Percentiles rank a stretch among this genome's conserved stretches.
Evolutionary conservation across 2,797 vertebrate genomes (phyloP).

Genomic region (Neostethus bicornis): DNA sequence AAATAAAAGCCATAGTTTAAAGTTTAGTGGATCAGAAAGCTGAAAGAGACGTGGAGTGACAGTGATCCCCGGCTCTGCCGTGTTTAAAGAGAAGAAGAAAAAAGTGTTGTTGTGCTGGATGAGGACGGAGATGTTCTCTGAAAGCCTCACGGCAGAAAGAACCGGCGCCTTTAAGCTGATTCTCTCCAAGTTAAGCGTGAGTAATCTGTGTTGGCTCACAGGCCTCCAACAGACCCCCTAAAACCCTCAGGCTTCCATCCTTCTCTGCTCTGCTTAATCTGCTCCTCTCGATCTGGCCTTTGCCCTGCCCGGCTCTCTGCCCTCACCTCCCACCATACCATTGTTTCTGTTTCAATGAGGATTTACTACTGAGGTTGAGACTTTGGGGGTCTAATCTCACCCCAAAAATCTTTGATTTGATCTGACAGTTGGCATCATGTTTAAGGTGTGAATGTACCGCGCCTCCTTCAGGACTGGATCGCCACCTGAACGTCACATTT

Average conservation of each 20-base stretch:
- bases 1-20: too few relatives aligned
- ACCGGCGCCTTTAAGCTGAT: constrained; percentile 48
- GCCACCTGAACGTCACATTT: constrained; percentile 39
- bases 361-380: too few relatives aligned
- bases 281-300: constrained; percentile 36
- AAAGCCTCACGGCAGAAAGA: constrained; percentile 34
- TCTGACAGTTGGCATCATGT: neutral
- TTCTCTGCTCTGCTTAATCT: constrained; percentile 44
- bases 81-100: neutral
- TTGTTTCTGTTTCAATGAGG: constrained; percentile 27
- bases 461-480: too few relatives aligned
- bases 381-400: neutral
- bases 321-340: constrained; percentile 15
- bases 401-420: neutral
- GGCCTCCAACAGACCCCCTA: constrained; percentile 35
- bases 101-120: neutral
- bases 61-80: neutral
- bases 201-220: constrained; percentile 66
- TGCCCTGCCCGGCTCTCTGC: constrained; percentile 8
- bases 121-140: constrained; percentile 9
- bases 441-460: too few relatives aligned
- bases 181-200: constrained; percentile 66
- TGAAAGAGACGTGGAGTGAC: neutral
- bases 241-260: constrained; percentile 25
- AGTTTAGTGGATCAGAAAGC: neutral